Evolutionary conservation across 1,140 invertebrate genomes (phyloP).

Genomic region (Anoplolepis gracilipes): DNA sequence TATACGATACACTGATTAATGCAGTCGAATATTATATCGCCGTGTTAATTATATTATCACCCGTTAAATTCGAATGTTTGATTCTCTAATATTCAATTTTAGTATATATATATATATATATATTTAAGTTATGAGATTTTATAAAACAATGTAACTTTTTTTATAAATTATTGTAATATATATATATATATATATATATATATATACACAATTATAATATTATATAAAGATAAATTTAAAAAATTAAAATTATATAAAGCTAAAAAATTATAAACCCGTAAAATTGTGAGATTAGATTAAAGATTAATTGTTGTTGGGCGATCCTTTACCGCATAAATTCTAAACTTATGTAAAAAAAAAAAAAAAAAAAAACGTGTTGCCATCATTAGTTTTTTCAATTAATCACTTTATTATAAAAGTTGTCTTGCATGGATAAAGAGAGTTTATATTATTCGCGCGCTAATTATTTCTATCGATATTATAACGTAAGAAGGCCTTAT

Average conservation of each 20-base stretch:
- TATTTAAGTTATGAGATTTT: too few relatives aligned
- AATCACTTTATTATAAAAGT: slow-evolving; percentile 18
- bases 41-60: slow-evolving; percentile 23
- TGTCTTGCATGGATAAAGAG: background rate
- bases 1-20: slow-evolving; percentile 39
- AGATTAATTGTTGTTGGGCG: background rate
- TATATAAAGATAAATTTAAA: background rate
- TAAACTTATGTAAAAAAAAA: background rate
- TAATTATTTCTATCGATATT: slow-evolving; percentile 35
- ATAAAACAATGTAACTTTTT: too few relatives aligned
- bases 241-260: too few relatives aligned
- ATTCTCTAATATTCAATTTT: background rate
- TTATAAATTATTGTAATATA: too few relatives aligned
- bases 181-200: too few relatives aligned
- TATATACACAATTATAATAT: background rate
- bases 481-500: slow-evolving; percentile 34
- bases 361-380: background rate
- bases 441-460: background rate
- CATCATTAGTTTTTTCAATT: slow-evolving; percentile 24
- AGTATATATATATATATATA: too few relatives aligned
- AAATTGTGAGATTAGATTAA: background rate
- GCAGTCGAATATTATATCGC: slow-evolving; percentile 2
- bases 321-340: background rate
- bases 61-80: background rate
- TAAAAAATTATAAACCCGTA: background rate